Evolutionary conservation across 2,888 invertebrate genomes (phyloP).

Genomic region (Megaustenia siamemsis): DNA sequence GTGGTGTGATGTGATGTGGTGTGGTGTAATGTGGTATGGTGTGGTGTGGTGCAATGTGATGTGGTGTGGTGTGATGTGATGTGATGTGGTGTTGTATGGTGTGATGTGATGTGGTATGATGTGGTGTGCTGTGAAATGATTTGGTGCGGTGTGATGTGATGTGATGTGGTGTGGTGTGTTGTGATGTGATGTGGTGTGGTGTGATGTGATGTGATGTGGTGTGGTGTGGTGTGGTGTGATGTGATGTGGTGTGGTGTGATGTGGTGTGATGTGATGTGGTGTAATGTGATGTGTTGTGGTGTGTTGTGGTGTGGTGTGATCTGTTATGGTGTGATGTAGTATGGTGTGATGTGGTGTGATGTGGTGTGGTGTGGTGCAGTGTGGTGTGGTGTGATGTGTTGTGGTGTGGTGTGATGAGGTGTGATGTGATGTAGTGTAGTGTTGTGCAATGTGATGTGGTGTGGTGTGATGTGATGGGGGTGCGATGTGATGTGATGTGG

Average conservation of each 20-base stretch:
- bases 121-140: conserved; percentile 13
- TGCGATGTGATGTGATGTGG: conserved; percentile 17
- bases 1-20: neutral
- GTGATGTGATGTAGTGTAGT: conserved; percentile 18
- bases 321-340: conserved; percentile 5
- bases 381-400: conserved; percentile 26
- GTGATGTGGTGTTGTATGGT: neutral
- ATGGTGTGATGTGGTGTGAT: conserved; percentile 21
- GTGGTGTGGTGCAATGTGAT: neutral
- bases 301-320: conserved; percentile 14
- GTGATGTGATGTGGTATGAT: neutral
- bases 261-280: conserved; percentile 11
- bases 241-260: conserved; percentile 2
- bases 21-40: conserved; percentile 5
- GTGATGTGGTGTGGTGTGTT: neutral
- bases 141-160: neutral
- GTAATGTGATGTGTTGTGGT: conserved; percentile 17
- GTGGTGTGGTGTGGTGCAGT: conserved; percentile 2
- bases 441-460: neutral
- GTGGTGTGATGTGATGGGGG: conserved; percentile 5
- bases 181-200: conserved; percentile 10
- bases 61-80: neutral
- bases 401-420: conserved; percentile 33
- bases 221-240: neutral
- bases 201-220: conserved; percentile 20